These are phyloP conservation scores for Brachionus angularis DNA, from an alignment of 1,140 invertebrate genomes.

Conservation along the genomic window DNA sequence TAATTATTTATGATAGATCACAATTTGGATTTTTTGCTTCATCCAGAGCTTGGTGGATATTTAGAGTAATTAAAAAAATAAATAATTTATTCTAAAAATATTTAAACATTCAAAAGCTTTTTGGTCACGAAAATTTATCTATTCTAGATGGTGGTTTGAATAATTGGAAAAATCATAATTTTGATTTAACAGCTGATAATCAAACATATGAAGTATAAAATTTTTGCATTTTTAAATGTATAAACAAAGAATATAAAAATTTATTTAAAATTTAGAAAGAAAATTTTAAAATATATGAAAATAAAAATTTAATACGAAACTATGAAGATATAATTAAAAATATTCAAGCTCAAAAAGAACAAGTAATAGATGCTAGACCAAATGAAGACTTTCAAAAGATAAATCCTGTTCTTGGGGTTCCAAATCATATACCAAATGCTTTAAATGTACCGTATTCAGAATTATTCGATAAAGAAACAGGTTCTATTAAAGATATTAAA, in stretches of 20 bases:
- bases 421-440: slow-evolving; percentile 11
- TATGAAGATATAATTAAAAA: slow-evolving; percentile 36
- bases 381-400: not conserved
- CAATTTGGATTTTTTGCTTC: slow-evolving; percentile 46
- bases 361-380: slow-evolving; percentile 25
- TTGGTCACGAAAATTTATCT: slow-evolving; percentile 47
- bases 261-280: slow-evolving; percentile 24
- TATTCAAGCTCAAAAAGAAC: not conserved
- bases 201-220: not conserved
- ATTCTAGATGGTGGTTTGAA: slow-evolving; percentile 48
- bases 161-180: slow-evolving; percentile 45
- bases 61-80: not conserved
- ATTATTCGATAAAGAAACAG: slow-evolving; percentile 10
- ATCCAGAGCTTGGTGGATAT: slow-evolving; percentile 48
- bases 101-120: slow-evolving; percentile 42
- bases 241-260: not conserved
- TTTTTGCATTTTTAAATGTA: not conserved
- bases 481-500: not conserved
- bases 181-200: not conserved
- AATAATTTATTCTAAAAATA: not conserved
- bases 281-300: slow-evolving; percentile 20
- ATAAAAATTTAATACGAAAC: not conserved
- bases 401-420: slow-evolving; percentile 19
- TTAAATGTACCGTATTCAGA: slow-evolving; percentile 37
- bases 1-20: slow-evolving; percentile 47